Evolutionary conservation across 2,888 invertebrate species (phyloP), one percentile per base, ranked within the genome.

Genomic region (Phoronis australis): DNA sequence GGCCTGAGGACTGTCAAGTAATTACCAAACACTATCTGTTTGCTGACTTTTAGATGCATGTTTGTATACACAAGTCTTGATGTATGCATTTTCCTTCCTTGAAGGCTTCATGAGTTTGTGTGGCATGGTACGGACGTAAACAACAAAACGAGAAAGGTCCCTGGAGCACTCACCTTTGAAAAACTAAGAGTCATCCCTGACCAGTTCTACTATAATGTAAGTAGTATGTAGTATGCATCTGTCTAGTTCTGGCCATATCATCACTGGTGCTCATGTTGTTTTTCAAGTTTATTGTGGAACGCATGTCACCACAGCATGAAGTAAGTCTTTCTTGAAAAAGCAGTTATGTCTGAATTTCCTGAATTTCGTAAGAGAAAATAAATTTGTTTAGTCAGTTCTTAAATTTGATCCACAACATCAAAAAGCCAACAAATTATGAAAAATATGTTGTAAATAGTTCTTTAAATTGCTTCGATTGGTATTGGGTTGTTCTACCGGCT

Each of bases 161-260:
- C 62, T 20, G 61, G 60, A 37, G 44, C 49, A 9, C 54, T 62
- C 42, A 58, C 50, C 21, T 71, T 73, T 54, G 65, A 64, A 39
- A 62, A 64, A 22, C 58, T 73, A 5, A 61, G 65, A 46, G 62
- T 70, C 37, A 69, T 71, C n/a, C 71, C 72, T 5, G 72, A 70
- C 46, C 71, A 71, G 62, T 71, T 73, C 54, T 71, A 72, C 50
- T 73, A 73, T 49, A 71, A 73, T 61, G 73, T 72, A 56, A 59
- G 68, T 43, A 31, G 9, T 31, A 15, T n/a, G n/a, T n/a, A n/a
- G n/a, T n/a, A n/a, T n/a, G n/a, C n/a, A 18, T 44, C 12, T 31
- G 27, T 37, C 5, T 26, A 20, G 4, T 35, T n/a, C n/a, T n/a
- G 40, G 21, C 39, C 20, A 26, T 21, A 21, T 22, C 37, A 18